Evolutionary conservation across 2,113 vertebrate genomes (phyloP), one percentile per base, ranked within the genome.

Genomic region (Nesoenas mayeri): DNA sequence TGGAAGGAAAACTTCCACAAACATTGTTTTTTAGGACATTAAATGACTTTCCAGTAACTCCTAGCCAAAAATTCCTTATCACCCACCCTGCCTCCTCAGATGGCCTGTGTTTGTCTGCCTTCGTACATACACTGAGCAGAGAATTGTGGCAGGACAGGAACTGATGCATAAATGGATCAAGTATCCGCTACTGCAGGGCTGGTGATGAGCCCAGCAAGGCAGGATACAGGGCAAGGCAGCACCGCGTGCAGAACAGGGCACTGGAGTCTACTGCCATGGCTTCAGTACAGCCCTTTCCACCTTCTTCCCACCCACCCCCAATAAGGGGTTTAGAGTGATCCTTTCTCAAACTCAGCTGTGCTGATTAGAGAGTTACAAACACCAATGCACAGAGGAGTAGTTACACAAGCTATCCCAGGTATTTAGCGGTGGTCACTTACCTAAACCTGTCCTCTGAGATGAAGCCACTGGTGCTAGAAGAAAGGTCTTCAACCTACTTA

Each of bases 41-140:
- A 67, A 94, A 92, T 47, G 77, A 90, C 61, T 88, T 95, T 88
- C 70, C 78, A 94, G 67, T 66, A 94, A 88, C 48, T 71, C 65
- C 42, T 12, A 80, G 88, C 75, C 95, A 95, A 81, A 82, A 96
- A 91, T 87, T 91, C 80, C 77, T 79, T 7, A 67, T 95, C 89
- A 85, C 57, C 70, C 84, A 87, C 57, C 60, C 91, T 92, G 94
- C 79, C 75, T 90, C 58, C 79, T 95, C 85, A 88, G 54, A 88
- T 44, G 81, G 79, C 53, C n/a, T 19, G 11, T 36, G 60, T 73
- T 94, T 71, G 51, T 71, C 61, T 91, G 72, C 51, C 48, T 84
- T 56, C 42, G 26, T 61, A 64, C 4, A 1, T 3, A 60, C 24
- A 9, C 2, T 89, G 85, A 72, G 81, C 61, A 96, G 89, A 92